Conservation (phyloP, 2,797 vertebrate species). For the Tadarida brasiliensis region DNA sequence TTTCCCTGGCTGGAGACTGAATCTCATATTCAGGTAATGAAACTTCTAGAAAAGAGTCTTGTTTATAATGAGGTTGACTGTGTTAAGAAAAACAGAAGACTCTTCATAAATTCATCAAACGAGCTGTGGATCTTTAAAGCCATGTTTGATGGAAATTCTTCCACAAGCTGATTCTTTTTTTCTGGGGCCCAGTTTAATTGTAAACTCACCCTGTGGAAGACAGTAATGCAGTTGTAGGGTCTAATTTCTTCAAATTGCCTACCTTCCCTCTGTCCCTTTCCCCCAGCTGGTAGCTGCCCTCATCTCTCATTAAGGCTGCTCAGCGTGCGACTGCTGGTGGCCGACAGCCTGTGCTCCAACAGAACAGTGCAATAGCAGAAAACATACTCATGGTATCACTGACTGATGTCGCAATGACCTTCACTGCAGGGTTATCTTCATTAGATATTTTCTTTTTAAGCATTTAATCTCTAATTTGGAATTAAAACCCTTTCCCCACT, state of each 20-base stretch:
- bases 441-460: neutral
- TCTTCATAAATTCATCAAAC: neutral
- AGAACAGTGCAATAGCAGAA: neutral
- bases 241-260: neutral
- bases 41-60: conserved; percentile 18
- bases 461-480: conserved; percentile 16
- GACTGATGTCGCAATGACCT: neutral
- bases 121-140: neutral
- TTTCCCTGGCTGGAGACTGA: conserved; percentile 37
- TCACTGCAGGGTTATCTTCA: neutral
- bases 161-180: neutral
- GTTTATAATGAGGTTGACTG: neutral
- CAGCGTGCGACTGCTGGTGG: neutral
- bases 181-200: neutral
- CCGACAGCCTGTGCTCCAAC: neutral
- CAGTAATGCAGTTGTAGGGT: neutral
- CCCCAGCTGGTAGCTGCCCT: neutral
- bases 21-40: conserved; percentile 1
- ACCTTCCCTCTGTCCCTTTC: neutral
- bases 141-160: neutral
- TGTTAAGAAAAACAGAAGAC: neutral
- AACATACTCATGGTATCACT: neutral
- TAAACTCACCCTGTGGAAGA: neutral
- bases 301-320: neutral
- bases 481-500: neutral